Evolutionary conservation across 2,797 vertebrate species (phyloP).

Genomic region (Triplophysa bombifrons): DNA sequence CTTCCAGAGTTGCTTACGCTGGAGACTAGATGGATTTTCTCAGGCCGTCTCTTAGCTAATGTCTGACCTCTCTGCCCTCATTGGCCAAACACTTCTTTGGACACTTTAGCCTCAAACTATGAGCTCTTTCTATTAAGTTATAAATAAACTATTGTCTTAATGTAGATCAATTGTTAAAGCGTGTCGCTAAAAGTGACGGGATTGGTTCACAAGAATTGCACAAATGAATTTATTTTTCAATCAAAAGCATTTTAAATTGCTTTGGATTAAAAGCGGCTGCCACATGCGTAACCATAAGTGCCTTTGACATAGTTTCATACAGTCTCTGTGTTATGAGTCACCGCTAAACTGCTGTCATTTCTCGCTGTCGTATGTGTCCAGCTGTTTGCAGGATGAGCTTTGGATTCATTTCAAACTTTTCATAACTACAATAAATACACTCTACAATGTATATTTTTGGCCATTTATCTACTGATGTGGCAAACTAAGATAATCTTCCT

Average conservation of each 20-base stretch:
- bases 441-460: not conserved
- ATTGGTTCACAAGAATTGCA: not conserved
- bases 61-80: slow-evolving; percentile 27
- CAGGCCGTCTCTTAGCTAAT: slow-evolving; percentile 34
- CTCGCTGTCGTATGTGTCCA: slow-evolving; percentile 20
- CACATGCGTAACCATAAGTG: not conserved
- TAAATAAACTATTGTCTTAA: not conserved
- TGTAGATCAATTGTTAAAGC: not conserved
- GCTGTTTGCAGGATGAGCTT: slow-evolving; percentile 8
- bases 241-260: not conserved
- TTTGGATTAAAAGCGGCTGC: not conserved
- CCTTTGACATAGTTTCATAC: not conserved
- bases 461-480: too few species aligned
- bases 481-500: too few species aligned
- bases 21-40: slow-evolving; percentile 41
- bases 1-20: slow-evolving; percentile 30
- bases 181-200: not conserved
- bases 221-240: not conserved
- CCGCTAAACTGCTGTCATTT: slow-evolving; percentile 19
- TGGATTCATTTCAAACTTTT: slow-evolving; percentile 24
- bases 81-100: slow-evolving; percentile 34
- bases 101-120: slow-evolving; percentile 17
- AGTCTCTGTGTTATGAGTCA: slow-evolving; percentile 13
- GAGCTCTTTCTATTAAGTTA: not conserved
- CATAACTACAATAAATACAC: not conserved